phyloP scores from a whole-genome alignment of 1,140 invertebrate species.

The Drosophila novamexicana region DNA sequence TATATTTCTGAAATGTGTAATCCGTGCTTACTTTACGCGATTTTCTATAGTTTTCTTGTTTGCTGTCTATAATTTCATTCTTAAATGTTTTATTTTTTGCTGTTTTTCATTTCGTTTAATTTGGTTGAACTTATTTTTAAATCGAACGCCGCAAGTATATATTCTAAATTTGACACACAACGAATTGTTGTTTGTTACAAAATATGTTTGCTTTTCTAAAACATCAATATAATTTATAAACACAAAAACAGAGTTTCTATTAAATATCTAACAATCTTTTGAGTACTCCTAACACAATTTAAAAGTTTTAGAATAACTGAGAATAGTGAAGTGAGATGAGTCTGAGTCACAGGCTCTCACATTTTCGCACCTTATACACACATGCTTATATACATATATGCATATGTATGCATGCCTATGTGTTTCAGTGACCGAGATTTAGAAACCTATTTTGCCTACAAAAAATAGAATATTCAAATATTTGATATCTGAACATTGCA shows the following conservation, averaged over 20 bases:
- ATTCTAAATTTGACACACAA: constrained; percentile 64
- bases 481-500: too few species aligned
- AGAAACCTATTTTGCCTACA: too few species aligned
- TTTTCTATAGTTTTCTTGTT: not conserved
- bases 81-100: constrained; percentile 56
- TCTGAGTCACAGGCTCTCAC: too few species aligned
- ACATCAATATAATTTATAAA: constrained; percentile 12
- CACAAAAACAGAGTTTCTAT: constrained; percentile 26
- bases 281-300: too few species aligned
- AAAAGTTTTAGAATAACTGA: too few species aligned
- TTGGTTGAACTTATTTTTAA: constrained; percentile 67
- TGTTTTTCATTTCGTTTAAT: constrained; percentile 64
- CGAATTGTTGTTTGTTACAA: constrained; percentile 65
- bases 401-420: too few species aligned
- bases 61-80: constrained; percentile 46
- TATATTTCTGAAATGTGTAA: not conserved
- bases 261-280: not conserved
- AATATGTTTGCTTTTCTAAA: constrained; percentile 59
- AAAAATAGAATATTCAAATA: too few species aligned
- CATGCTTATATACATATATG: too few species aligned
- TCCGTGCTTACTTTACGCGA: not conserved
- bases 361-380: too few species aligned
- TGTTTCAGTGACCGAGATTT: too few species aligned
- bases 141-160: constrained; percentile 51
- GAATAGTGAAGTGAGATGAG: too few species aligned